Percentiles rank a stretch among this genome's conserved stretches.
These are phyloP conservation scores for Sepioteuthis lessoniana DNA, from an alignment of 2,888 invertebrate genomes.

Conservation along the genomic window DNA sequence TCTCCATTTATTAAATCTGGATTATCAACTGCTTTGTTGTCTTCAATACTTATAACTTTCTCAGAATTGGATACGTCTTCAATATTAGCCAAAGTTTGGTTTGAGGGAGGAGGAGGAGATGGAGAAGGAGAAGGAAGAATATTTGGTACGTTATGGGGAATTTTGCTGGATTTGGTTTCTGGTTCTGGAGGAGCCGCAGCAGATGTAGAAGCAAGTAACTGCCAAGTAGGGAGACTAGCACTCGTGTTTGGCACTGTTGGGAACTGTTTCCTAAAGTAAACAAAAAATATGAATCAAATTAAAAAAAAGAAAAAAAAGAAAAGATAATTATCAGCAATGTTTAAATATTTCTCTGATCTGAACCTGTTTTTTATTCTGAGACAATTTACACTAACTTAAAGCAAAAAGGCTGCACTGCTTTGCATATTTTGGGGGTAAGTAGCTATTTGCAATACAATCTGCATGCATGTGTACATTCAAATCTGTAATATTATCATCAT, in stretches of 20 bases:
- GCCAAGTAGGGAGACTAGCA: constrained; percentile 35
- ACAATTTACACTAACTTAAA: too few relatives aligned
- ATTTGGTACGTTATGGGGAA: neutral
- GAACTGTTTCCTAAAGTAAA: constrained; percentile 41
- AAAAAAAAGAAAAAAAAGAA: neutral
- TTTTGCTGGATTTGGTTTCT: neutral
- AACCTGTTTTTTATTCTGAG: too few relatives aligned
- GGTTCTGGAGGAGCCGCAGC: neutral
- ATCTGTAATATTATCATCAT: too few relatives aligned
- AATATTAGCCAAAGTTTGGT: neutral
- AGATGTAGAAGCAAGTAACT: neutral
- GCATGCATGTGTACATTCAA: too few relatives aligned
- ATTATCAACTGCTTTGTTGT: neutral
- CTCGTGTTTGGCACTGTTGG: neutral
- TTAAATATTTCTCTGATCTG: neutral
- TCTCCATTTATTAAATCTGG: neutral
- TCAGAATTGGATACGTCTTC: neutral
- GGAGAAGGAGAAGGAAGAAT: neutral
- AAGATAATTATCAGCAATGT: neutral
- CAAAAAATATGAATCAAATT: neutral
- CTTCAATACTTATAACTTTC: neutral
- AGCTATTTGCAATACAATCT: too few relatives aligned
- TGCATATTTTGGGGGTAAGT: too few relatives aligned
- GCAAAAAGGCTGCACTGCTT: too few relatives aligned
- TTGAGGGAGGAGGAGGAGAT: neutral